Evolutionary conservation across 2,797 vertebrate species (phyloP).

Genomic region (Stomatorhinus walkeri): DNA sequence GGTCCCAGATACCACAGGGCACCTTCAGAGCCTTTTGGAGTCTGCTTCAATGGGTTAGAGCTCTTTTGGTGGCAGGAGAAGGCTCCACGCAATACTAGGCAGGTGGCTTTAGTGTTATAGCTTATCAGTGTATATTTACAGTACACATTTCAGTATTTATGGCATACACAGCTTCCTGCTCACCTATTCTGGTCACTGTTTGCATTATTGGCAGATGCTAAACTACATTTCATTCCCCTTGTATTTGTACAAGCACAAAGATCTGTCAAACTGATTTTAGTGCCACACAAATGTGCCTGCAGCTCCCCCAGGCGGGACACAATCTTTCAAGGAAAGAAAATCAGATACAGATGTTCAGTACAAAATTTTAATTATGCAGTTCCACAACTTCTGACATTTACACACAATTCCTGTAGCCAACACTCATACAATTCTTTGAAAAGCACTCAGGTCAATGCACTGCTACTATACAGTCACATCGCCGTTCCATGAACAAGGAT

Average conservation of each 20-base stretch:
- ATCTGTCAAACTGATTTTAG: neutral
- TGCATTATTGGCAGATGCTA: neutral
- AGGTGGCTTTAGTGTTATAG: neutral
- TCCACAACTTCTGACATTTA: neutral
- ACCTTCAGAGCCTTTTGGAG: neutral
- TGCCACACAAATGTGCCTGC: neutral
- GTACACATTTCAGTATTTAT: neutral
- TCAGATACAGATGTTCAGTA: neutral
- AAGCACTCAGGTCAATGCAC: neutral
- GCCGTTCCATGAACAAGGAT: neutral
- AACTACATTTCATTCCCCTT: too few species aligned
- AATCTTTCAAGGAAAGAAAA: neutral
- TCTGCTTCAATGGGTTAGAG: neutral
- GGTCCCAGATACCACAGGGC: neutral
- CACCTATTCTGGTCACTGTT: neutral
- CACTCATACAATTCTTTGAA: neutral
- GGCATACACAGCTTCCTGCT: neutral
- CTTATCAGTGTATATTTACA: neutral
- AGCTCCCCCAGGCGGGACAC: neutral
- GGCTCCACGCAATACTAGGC: neutral
- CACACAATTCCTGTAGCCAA: neutral
- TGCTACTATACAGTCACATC: neutral
- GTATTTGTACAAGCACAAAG: too few species aligned
- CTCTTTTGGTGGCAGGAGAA: neutral
- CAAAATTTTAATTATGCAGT: neutral